Base-by-base conservation (phyloP, 1,140 invertebrate species). In the Pogonomyrmex californicus region DNA sequence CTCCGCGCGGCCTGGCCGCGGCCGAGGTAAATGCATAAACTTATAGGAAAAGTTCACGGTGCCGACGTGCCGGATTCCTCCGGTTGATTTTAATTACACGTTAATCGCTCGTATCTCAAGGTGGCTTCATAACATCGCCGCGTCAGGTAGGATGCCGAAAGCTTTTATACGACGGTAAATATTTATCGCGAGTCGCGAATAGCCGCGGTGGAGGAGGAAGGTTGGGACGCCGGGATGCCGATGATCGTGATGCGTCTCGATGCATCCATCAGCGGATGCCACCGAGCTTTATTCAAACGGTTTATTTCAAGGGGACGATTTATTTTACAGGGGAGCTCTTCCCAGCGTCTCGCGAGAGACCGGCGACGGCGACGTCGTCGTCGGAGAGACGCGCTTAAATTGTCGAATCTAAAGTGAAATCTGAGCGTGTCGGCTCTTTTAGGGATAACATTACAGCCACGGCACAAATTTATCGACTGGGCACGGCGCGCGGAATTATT, bases 81-180 rank as follows among this genome's bases (percentile, higher is more conserved):
- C 68, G n/a, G 54, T 73, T 75, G 68, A 73, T 81, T 81, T 81
- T 81, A 81, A 83, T 83, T 73, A 73, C 41, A n/a, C 68, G 68
- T 47, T 75, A 38, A 83, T 83, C 68, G 79, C 30, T 12, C 68
- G 79, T 83, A 83, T 41, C 41, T 83, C 68, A 62, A 49, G 12
- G 30, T 23, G 30, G 68, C 56, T 83, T 83, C 41, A 33, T 49
- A 83, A 83, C n/a, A 1, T 38, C 17, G n/a, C 14, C 41, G n/a
- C 44, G 66, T 9, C 1, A 23, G 23, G 14, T 2, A 44, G 47
- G 30, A 71, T 30, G 33, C 66, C 70, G 79, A 60, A 83, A 73
- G 30, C 30, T 9, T 70, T 49, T 36, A 71, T 12, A 73, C 33
- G 79, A 33, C 30, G 23, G 23, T 49, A 62, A 83, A 83, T 75